Conservation (phyloP, 1,140 invertebrate species). For the Drosophila neocordata region DNA sequence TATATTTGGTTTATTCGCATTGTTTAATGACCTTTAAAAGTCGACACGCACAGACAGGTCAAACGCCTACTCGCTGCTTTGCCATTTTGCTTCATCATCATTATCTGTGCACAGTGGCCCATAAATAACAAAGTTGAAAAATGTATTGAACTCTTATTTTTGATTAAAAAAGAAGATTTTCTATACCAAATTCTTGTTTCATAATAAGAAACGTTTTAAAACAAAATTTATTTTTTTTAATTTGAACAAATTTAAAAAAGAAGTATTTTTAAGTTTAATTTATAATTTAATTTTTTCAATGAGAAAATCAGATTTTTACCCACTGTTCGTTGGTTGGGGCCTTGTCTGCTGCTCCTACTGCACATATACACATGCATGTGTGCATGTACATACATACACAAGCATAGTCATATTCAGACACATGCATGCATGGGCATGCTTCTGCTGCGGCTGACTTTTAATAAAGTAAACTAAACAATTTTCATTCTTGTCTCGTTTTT, state of each 20-base stretch:
- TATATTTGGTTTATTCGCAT: conserved; percentile 32
- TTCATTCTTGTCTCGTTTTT: conserved; percentile 79
- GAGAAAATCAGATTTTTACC: background rate
- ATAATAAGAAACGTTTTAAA: too few species aligned
- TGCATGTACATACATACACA: conserved; percentile 11
- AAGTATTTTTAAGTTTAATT: too few species aligned
- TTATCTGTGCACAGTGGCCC: background rate
- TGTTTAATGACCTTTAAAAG: conserved; percentile 81
- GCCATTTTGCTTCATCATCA: conserved; percentile 31
- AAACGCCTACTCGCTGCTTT: conserved; percentile 35
- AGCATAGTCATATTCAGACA: conserved; percentile 40
- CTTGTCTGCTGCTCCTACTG: conserved; percentile 39
- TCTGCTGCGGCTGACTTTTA: conserved; percentile 66
- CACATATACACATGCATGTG: background rate
- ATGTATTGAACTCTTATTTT: too few species aligned
- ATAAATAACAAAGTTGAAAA: background rate
- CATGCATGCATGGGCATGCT: conserved; percentile 52
- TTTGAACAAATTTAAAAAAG: too few species aligned
- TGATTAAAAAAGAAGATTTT: too few species aligned
- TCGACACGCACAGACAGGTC: conserved; percentile 71
- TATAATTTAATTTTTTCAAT: background rate
- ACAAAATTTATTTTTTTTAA: too few species aligned
- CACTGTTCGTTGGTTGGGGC: background rate
- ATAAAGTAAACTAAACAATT: conserved; percentile 81
- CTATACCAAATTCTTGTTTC: too few species aligned